Evolutionary conservation across 2,888 invertebrate species (phyloP), one percentile per base, ranked within the genome.

Genomic region (Hipparchia sbordonii): DNA sequence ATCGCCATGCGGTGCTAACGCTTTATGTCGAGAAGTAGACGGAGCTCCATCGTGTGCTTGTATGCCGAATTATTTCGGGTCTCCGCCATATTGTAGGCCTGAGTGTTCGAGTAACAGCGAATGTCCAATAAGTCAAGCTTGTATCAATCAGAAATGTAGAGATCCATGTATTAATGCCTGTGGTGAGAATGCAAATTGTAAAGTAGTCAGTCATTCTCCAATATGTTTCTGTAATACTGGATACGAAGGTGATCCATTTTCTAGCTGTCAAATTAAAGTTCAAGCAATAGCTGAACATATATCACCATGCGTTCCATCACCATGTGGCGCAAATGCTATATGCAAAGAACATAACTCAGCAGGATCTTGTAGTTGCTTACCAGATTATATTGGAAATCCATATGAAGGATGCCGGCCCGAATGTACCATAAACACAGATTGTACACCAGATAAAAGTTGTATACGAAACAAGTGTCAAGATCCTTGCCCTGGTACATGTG

Each of bases 401-500:
- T 97, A 97, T 79, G 96, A 96, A 89, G 96, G 96, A 52, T 97
- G 97, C 84, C 94, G 97, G 72, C 96, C 96, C 6, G 97, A 97
- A 91, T 97, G 97, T 86, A 93, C 95, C 1, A 86, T 96, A 0
- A 96, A 96, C 85, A 95, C 96, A 0, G 97, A 97, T 83, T 97
- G 97, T 83, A 88, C 95, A 10, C 95, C 96, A 12, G 95, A 95
- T 80, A 95, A 92, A 82, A 96, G 96, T 48, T 97, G 97, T 80
- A 94, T 96, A 46, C 95, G 95, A 77, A 96, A 95, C 81, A 96
- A 96, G 89, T 97, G 97, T 84, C 93, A 94, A 82, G 96, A 97
- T 87, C 97, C 97, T 48, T 97, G 97, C 80, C 96, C 96, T 8
- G 97, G 97, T 74, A 96, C 95, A 12, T 97, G 97, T 84, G 97